phyloP scores from a whole-genome alignment of 1,140 invertebrate genomes.

The Tribolium madens region DNA sequence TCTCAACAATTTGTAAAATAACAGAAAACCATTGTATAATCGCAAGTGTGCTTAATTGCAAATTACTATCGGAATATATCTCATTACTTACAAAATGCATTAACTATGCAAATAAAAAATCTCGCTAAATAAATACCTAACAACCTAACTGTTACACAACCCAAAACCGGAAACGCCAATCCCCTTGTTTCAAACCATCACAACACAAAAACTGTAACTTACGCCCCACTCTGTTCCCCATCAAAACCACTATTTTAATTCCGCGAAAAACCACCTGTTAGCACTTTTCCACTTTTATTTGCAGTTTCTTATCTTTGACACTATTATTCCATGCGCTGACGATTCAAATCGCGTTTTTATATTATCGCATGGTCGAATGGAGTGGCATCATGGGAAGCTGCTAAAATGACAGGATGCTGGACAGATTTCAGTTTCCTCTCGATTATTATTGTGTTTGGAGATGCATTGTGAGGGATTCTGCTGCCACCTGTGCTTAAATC shows the following conservation, averaged over 20 bases:
- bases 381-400: constrained; percentile 12
- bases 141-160: not conserved
- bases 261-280: not conserved
- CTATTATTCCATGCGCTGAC: not conserved
- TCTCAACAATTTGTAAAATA: not conserved
- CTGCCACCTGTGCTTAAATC: constrained; percentile 4
- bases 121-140: not conserved
- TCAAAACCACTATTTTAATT: not conserved
- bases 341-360: not conserved
- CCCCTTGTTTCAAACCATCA: not conserved
- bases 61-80: not conserved
- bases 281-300: not conserved
- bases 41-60: not conserved
- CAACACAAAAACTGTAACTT: not conserved
- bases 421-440: constrained; percentile 38
- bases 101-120: not conserved
- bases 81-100: not conserved
- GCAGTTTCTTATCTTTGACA: not conserved
- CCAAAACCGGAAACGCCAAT: not conserved
- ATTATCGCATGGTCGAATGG: constrained; percentile 2
- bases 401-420: constrained; percentile 35
- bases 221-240: not conserved
- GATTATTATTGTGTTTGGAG: constrained; percentile 13
- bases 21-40: not conserved
- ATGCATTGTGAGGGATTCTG: constrained; percentile 3